These are phyloP conservation scores for Pyrgilauda ruficollis DNA, from an alignment of 2,113 vertebrate species.

Conservation along the genomic window DNA sequence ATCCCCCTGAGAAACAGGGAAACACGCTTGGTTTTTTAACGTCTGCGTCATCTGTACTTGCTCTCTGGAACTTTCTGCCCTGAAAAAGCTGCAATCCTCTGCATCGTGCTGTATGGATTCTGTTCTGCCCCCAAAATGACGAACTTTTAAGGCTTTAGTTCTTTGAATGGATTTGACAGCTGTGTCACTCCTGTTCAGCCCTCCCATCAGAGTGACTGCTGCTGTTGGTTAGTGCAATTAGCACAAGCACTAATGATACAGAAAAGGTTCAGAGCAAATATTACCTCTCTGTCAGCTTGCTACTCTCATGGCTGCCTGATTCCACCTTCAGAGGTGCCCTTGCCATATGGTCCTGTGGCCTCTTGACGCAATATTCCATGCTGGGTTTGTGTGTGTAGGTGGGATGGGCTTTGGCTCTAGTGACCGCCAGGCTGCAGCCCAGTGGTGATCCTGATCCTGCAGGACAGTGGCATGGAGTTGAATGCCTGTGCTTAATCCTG, in stretches of 20 bases:
- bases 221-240: neutral
- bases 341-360: neutral
- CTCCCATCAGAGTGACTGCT: neutral
- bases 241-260: neutral
- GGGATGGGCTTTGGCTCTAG: neutral
- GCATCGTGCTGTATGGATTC: neutral
- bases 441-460: neutral
- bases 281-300: neutral
- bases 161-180: neutral
- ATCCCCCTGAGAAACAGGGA: constrained; percentile 53
- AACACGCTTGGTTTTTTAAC: rapidly evolving
- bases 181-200: neutral
- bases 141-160: neutral
- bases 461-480: neutral
- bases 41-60: neutral
- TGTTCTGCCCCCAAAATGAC: neutral
- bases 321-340: neutral
- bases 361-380: rapidly evolving
- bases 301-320: rapidly evolving
- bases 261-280: neutral
- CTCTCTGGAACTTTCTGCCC: neutral
- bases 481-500: neutral
- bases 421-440: neutral
- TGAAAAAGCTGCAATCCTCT: neutral
- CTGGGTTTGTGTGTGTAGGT: neutral